Evolutionary conservation across 2,888 invertebrate genomes (phyloP).

Genomic region (Seladonia tumulorum): DNA sequence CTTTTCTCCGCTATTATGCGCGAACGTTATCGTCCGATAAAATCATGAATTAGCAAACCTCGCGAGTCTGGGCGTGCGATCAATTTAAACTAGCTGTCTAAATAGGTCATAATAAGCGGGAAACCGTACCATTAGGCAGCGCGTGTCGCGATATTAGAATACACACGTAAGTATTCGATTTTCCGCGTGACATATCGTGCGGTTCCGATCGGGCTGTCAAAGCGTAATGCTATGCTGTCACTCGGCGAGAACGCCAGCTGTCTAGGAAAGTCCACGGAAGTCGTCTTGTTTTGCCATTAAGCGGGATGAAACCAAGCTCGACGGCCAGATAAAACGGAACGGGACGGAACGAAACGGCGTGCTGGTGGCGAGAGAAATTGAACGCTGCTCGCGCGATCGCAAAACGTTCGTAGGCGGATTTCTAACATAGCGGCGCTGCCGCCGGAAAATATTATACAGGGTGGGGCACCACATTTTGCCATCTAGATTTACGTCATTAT

Average conservation of each 20-base stretch:
- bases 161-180: constrained; percentile 21
- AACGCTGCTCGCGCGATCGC: constrained; percentile 19
- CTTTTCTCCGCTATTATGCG: neutral
- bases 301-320: constrained; percentile 42
- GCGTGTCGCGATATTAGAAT: constrained; percentile 20
- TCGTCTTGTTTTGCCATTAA: constrained; percentile 63
- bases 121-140: neutral
- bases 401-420: constrained; percentile 42
- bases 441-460: constrained; percentile 28
- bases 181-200: constrained; percentile 31
- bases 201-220: constrained; percentile 50
- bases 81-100: neutral
- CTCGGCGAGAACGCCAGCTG: constrained; percentile 9
- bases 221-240: constrained; percentile 49
- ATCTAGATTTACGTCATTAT: too few relatives aligned
- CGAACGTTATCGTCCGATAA: neutral
- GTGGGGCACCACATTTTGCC: too few relatives aligned
- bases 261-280: constrained; percentile 43
- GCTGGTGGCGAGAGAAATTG: neutral
- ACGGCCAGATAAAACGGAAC: constrained; percentile 51
- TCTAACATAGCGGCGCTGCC: constrained; percentile 12
- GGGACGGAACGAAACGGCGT: neutral
- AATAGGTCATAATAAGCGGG: constrained; percentile 6
- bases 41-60: neutral
- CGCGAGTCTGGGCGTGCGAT: neutral